Conservation (phyloP, 2,797 vertebrate species). For the Brachyalestes nurse region DNA sequence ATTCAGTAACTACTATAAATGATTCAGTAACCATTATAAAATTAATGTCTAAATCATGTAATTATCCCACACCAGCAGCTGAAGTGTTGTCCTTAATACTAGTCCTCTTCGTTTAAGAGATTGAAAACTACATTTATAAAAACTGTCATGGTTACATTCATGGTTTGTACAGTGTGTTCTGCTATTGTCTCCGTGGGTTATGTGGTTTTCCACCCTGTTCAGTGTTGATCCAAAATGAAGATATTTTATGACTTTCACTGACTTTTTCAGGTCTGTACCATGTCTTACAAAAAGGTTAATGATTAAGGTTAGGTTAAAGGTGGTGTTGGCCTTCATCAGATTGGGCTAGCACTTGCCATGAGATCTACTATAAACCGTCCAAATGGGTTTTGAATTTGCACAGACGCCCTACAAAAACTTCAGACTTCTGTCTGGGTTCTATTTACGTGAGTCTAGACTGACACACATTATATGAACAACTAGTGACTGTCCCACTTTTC, state of each 20-base stretch:
- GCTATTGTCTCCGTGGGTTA: neutral
- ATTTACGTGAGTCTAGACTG: neutral
- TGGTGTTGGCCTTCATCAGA: too few species aligned
- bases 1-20: too few species aligned
- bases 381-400: neutral
- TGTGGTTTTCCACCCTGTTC: too few species aligned
- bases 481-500: slow-evolving; percentile 5
- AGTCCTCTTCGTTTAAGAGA: neutral
- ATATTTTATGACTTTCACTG: too few species aligned
- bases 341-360: too few species aligned
- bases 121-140: neutral
- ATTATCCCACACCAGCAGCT: too few species aligned
- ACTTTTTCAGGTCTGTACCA: neutral
- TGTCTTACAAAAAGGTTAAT: too few species aligned
- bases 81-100: too few species aligned
- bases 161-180: neutral
- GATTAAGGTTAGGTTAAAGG: neutral
- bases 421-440: neutral
- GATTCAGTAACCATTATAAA: too few species aligned
- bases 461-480: neutral
- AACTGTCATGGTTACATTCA: too few species aligned
- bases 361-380: neutral
- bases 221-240: too few species aligned
- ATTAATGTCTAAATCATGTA: too few species aligned
- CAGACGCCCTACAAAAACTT: neutral